Conservation (phyloP, 2,113 vertebrate genomes). For the Oenanthe oenanthe region DNA sequence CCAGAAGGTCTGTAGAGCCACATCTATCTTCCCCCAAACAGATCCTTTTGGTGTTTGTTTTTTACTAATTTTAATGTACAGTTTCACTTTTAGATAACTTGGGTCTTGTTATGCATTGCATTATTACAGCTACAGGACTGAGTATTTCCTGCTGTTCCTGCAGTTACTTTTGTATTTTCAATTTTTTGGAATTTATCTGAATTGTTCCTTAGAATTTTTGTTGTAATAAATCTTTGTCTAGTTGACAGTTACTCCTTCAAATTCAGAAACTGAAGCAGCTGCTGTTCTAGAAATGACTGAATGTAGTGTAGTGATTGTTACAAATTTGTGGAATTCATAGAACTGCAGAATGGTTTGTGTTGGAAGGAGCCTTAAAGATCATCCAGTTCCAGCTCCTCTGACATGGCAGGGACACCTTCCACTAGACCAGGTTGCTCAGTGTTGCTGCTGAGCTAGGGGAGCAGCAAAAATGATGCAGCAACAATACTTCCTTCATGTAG, state of each 20-base stretch:
- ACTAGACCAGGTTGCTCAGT: neutral
- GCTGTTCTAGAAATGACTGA: neutral
- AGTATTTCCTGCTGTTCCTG: neutral
- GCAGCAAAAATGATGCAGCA: too few species aligned
- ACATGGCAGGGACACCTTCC: neutral
- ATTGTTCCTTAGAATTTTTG: neutral
- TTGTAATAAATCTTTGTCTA: neutral
- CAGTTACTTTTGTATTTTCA: neutral
- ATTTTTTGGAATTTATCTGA: neutral
- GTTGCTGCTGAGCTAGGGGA: too few species aligned
- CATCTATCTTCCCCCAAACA: neutral
- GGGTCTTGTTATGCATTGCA: neutral
- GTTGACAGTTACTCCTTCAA: neutral
- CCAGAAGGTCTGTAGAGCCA: neutral
- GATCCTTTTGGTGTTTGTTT: neutral
- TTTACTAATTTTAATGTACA: neutral
- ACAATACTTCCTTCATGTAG: too few species aligned
- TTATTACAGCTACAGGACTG: neutral
- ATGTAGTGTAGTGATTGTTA: neutral
- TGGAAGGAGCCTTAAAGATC: neutral
- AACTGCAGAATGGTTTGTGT: neutral
- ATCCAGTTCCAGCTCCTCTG: neutral
- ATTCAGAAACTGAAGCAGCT: neutral
- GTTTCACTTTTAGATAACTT: neutral
- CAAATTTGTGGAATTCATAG: fast-evolving